Evolutionary conservation across 53 echinoderm and acorn worm species (phyloP).

Genomic region (Apostichopus leukothele): DNA sequence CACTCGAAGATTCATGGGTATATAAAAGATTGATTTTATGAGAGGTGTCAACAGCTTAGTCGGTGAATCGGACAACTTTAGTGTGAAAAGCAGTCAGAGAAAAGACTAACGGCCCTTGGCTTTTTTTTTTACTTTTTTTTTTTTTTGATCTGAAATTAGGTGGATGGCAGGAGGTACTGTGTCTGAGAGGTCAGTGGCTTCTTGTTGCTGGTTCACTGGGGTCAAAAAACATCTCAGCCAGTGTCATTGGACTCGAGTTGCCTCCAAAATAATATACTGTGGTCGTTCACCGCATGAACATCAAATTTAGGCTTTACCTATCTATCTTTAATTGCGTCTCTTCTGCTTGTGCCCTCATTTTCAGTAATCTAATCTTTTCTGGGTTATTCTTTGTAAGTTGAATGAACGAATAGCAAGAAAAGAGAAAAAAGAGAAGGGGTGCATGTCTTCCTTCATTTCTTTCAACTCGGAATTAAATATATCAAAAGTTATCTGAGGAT

Average conservation of each 20-base stretch:
- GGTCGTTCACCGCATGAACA: conserved; percentile 39
- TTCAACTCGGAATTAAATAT: background rate
- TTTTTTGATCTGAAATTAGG: conserved; percentile 4
- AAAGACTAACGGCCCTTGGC: conserved; percentile 34
- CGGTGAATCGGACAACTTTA: conserved; percentile 30
- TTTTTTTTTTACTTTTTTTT: background rate
- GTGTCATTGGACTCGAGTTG: conserved; percentile 40
- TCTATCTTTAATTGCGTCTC: conserved; percentile 36
- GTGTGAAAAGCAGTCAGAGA: conserved; percentile 29
- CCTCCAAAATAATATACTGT: conserved; percentile 9
- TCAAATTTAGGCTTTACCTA: conserved; percentile 37
- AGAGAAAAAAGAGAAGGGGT: background rate
- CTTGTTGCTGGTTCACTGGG: conserved; percentile 36
- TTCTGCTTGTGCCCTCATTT: conserved; percentile 39
- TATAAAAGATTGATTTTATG: conserved; percentile 45
- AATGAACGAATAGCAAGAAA: background rate
- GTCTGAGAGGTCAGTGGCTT: conserved; percentile 30
- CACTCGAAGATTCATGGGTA: conserved; percentile 37
- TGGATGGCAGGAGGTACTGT: conserved; percentile 23
- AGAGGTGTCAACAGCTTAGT: conserved; percentile 34
- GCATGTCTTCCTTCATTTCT: conserved; percentile 11
- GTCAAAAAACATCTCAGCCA: conserved; percentile 34
- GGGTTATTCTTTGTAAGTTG: conserved; percentile 46
- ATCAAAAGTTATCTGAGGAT: conserved; percentile 6
- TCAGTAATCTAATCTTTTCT: conserved; percentile 39